Percentiles rank a stretch among this genome's conserved stretches.
Conservation (phyloP, 2,888 invertebrate genomes). For the Torymus aiolomorphi region DNA sequence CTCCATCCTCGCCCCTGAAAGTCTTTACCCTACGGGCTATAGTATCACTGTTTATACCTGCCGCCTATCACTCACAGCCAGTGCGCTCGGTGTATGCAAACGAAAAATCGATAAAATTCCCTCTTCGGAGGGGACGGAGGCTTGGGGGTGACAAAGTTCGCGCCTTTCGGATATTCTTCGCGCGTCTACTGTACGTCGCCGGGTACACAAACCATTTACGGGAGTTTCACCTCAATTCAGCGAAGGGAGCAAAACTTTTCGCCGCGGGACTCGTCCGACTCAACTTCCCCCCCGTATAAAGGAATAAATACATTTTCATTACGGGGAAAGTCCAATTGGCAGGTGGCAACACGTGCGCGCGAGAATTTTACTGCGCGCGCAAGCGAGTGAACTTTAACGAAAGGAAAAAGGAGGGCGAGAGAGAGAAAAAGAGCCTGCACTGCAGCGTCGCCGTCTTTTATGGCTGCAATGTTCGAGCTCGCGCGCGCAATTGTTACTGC, state of each 20-base stretch:
- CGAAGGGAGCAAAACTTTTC: neutral
- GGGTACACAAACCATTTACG: too few species aligned
- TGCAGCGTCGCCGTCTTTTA: conserved; percentile 1
- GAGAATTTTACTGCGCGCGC: neutral
- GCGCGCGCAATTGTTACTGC: conserved; percentile 2
- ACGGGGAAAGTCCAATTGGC: neutral
- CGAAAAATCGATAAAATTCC: too few species aligned
- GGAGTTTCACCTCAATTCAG: too few species aligned
- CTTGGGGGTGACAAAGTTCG: too few species aligned
- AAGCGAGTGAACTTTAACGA: neutral
- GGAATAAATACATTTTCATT: conserved; percentile 12
- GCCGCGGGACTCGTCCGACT: neutral
- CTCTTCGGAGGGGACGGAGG: too few species aligned
- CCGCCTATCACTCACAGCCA: too few species aligned
- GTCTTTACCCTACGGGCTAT: too few species aligned
- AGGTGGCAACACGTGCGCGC: conserved; percentile 14
- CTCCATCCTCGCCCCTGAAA: too few species aligned
- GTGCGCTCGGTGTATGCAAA: too few species aligned
- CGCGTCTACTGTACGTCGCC: too few species aligned
- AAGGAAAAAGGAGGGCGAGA: neutral
- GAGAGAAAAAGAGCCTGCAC: neutral
- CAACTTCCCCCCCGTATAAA: neutral
- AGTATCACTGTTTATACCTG: too few species aligned
- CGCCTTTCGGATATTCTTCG: too few species aligned
- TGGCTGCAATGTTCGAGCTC: conserved; percentile 6